Evolutionary conservation across 2,888 invertebrate genomes (phyloP).

Genomic region (Zaprionus obscuricornis): DNA sequence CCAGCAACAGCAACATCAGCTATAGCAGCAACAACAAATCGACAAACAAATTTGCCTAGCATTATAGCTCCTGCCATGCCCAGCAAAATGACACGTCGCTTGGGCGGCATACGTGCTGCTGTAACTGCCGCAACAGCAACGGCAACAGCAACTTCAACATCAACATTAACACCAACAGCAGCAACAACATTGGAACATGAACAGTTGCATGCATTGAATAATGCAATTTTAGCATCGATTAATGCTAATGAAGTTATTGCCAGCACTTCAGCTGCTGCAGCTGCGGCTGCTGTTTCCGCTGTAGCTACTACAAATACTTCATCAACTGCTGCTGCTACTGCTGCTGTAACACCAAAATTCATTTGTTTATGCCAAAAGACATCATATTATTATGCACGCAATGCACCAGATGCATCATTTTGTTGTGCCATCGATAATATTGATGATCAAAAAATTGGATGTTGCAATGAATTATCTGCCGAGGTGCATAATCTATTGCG

Average conservation of each 20-base stretch:
- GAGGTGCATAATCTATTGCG: constrained; percentile 86
- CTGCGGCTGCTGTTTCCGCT: too few relatives aligned
- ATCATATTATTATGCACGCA: constrained; percentile 85
- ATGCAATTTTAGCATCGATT: constrained; percentile 43
- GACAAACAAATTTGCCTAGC: background rate
- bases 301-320: constrained; percentile 45
- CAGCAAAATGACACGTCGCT: constrained; percentile 35
- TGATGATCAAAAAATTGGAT: constrained; percentile 90
- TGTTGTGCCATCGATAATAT: constrained; percentile 91
- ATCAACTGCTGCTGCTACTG: constrained; percentile 6
- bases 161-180: background rate
- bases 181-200: constrained; percentile 42
- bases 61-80: constrained; percentile 4
- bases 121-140: constrained; percentile 1
- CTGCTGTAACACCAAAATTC: constrained; percentile 37
- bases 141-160: background rate
- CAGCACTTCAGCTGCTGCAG: constrained; percentile 32
- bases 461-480: constrained; percentile 88
- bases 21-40: too few relatives aligned
- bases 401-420: constrained; percentile 83
- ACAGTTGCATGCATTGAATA: constrained; percentile 52
- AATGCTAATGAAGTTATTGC: constrained; percentile 30
- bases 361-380: constrained; percentile 85
- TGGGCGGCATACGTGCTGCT: constrained; percentile 1
- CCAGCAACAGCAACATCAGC: too few relatives aligned